These are phyloP conservation scores for Homarus americanus DNA, from an alignment of 1,140 invertebrate genomes.

Conservation along the genomic window DNA sequence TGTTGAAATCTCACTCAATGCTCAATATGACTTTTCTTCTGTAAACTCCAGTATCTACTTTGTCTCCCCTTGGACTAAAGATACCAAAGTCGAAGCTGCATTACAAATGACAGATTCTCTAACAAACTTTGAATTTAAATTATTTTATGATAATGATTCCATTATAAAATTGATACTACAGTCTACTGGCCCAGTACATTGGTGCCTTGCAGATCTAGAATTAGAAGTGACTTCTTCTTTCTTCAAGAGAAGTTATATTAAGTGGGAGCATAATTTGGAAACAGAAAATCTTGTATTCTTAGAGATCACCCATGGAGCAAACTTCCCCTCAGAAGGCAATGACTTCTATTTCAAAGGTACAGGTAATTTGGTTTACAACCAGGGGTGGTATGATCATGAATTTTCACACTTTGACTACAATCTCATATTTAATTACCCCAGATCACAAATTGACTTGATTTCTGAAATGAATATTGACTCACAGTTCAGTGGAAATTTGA, in stretches of 20 bases:
- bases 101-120: background rate
- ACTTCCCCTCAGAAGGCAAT: too few species aligned
- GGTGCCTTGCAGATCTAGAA: slow-evolving; percentile 10
- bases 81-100: background rate
- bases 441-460: slow-evolving; percentile 12
- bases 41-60: background rate
- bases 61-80: slow-evolving; percentile 33
- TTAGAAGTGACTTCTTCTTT: background rate
- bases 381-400: background rate
- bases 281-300: background rate
- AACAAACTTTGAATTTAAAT: background rate
- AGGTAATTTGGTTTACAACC: slow-evolving; percentile 14
- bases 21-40: background rate
- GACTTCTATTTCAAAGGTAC: slow-evolving; percentile 32
- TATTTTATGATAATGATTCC: background rate
- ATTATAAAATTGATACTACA: background rate
- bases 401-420: slow-evolving; percentile 29
- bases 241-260: background rate
- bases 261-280: slow-evolving; percentile 33
- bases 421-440: slow-evolving; percentile 14
- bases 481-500: slow-evolving; percentile 2
- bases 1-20: background rate
- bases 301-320: background rate
- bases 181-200: background rate
- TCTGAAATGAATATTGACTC: background rate